These are phyloP conservation scores for Arrhamphus sclerolepis DNA, from an alignment of 2,797 vertebrate species.

Conservation along the genomic window DNA sequence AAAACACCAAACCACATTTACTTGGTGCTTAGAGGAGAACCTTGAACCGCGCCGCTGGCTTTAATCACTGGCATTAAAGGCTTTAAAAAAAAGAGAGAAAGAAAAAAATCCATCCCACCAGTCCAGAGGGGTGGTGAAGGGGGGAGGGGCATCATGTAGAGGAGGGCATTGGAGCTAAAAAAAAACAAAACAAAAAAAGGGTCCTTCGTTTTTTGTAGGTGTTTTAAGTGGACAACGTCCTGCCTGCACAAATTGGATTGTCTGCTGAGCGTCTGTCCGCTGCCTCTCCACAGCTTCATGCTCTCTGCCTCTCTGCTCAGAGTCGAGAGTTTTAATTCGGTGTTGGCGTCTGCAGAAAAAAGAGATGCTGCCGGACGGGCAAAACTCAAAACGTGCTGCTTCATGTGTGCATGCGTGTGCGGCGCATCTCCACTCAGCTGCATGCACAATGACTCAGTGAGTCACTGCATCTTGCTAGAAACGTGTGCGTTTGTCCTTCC, in stretches of 20 bases:
- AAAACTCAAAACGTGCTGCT: slow-evolving; percentile 6
- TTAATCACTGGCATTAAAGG: slow-evolving; percentile 64
- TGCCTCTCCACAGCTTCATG: slow-evolving; percentile 13
- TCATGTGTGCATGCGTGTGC: slow-evolving; percentile 28
- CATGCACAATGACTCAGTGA: slow-evolving; percentile 17
- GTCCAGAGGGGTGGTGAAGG: neutral
- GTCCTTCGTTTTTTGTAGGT: slow-evolving; percentile 4
- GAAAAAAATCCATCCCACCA: slow-evolving; percentile 10
- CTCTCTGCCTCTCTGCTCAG: neutral
- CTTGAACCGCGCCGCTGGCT: slow-evolving; percentile 39
- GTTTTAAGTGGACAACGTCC: slow-evolving; percentile 39
- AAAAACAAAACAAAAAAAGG: too few relatives aligned
- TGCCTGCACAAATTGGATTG: slow-evolving; percentile 61
- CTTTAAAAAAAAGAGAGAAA: slow-evolving; percentile 15
- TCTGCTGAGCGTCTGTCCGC: slow-evolving; percentile 41
- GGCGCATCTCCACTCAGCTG: slow-evolving; percentile 4
- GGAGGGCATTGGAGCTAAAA: slow-evolving; percentile 16
- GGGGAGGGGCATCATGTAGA: slow-evolving; percentile 3
- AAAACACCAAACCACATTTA: slow-evolving; percentile 21
- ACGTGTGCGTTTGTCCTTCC: slow-evolving; percentile 3
- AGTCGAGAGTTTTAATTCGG: slow-evolving; percentile 45
- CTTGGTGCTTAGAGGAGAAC: slow-evolving; percentile 36
- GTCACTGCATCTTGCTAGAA: slow-evolving; percentile 31
- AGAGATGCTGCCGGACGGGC: too few relatives aligned
- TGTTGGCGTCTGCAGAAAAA: too few relatives aligned